Evolutionary conservation across 2,113 vertebrate genomes (phyloP).

Genomic region (Phrynosoma blainvillii): DNA sequence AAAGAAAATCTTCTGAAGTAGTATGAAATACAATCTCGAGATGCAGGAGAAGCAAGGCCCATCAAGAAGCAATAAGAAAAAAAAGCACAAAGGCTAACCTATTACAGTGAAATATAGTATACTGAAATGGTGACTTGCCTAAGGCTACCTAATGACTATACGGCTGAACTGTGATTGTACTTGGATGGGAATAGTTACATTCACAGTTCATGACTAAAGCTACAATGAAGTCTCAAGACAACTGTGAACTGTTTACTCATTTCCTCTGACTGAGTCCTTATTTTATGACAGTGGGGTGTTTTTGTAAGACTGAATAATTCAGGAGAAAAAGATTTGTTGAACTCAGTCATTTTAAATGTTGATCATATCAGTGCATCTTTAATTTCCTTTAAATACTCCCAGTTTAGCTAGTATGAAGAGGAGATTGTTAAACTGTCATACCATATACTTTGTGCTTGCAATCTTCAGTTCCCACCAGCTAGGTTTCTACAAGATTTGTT

Average conservation of each 20-base stretch:
- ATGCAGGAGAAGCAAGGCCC: neutral
- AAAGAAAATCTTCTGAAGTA: neutral
- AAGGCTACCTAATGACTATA: neutral
- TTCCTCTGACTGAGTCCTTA: neutral
- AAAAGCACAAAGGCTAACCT: neutral
- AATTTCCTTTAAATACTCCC: neutral
- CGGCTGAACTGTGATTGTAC: neutral
- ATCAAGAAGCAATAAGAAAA: neutral
- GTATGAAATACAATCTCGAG: slow-evolving; percentile 8
- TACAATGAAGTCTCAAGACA: neutral
- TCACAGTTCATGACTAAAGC: neutral
- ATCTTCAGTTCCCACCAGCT: neutral
- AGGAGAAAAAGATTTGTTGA: neutral
- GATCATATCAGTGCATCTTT: neutral
- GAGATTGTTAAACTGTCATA: neutral
- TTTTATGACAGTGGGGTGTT: neutral
- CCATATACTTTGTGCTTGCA: too few relatives aligned
- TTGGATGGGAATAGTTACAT: neutral
- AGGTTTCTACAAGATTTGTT: neutral
- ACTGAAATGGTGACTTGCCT: neutral
- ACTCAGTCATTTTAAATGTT: neutral
- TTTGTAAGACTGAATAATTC: neutral
- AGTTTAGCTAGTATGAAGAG: neutral
- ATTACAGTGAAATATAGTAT: neutral
- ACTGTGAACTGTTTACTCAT: neutral